A percentile compares a stretch with the other conserved stretches of the same genome.
Conservation (phyloP, 2,797 vertebrate genomes). For the Delichon dasypus region DNA sequence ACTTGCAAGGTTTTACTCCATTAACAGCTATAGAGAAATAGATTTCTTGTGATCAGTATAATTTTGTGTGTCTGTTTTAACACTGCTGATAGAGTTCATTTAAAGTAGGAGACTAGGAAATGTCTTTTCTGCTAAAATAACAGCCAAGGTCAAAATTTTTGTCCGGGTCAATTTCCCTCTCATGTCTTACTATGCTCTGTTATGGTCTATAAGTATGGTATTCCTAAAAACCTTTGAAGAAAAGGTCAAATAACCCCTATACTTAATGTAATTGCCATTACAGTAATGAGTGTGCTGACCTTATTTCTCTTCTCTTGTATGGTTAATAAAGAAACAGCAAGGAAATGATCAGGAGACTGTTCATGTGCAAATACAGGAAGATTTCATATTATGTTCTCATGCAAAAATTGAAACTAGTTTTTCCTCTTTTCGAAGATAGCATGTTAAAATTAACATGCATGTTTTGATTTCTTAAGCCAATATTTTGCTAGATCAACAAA, state of each 20-base stretch:
- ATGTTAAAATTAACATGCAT: background rate
- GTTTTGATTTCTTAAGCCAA: background rate
- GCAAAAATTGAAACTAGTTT: background rate
- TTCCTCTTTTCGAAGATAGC: background rate
- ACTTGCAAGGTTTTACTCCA: background rate
- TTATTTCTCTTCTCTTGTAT: background rate
- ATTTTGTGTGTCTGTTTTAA: slow-evolving; percentile 13
- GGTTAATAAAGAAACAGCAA: background rate
- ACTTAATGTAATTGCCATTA: background rate
- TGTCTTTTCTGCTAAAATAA: too few species aligned
- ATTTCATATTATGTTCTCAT: background rate
- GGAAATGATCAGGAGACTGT: background rate
- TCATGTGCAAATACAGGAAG: background rate
- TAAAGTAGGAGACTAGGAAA: background rate
- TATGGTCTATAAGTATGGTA: background rate
- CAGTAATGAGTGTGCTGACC: background rate
- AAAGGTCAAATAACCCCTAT: background rate
- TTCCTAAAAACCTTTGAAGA: background rate
- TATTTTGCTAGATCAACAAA: background rate
- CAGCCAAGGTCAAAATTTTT: too few species aligned
- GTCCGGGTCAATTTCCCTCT: background rate
- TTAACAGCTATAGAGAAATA: background rate
- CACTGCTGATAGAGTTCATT: background rate
- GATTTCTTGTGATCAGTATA: background rate
- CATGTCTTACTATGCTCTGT: background rate